Evolutionary conservation across 2,797 vertebrate species (phyloP).

Genomic region (Dendrocincla tyrannina): DNA sequence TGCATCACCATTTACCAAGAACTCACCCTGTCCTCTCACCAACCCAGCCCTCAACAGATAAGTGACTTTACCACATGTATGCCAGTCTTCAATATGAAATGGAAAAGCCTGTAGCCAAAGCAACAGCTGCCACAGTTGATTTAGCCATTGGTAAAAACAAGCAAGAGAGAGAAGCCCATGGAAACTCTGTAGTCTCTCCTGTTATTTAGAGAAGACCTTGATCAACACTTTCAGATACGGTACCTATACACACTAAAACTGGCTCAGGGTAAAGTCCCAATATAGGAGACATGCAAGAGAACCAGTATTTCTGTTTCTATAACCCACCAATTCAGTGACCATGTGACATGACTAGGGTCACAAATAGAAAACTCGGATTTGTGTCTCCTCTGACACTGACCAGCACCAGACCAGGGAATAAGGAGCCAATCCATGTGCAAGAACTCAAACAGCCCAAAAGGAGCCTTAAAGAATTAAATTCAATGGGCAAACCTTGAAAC

Average conservation of each 20-base stretch:
- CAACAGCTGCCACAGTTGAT: not conserved
- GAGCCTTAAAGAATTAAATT: not conserved
- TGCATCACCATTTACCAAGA: not conserved
- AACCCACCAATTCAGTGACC: not conserved
- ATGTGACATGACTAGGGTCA: not conserved
- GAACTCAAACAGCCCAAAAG: not conserved
- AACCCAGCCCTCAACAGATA: conserved; percentile 1
- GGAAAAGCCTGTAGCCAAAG: conserved; percentile 17
- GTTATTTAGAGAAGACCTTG: not conserved
- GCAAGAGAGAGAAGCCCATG: not conserved
- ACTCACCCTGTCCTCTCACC: not conserved
- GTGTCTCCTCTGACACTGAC: not conserved
- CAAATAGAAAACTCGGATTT: not conserved
- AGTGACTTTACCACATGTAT: not conserved
- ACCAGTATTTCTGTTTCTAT: not conserved
- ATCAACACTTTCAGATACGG: not conserved
- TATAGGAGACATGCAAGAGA: not conserved
- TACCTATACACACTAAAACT: not conserved
- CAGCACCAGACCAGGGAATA: not conserved
- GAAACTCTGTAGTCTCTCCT: not conserved
- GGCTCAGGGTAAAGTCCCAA: not conserved
- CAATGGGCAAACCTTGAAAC: not conserved
- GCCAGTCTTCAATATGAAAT: not conserved
- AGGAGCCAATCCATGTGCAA: accelerated
- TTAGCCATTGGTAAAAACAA: not conserved